Base-by-base conservation (phyloP, 2,113 vertebrate species). In the human region DNA sequence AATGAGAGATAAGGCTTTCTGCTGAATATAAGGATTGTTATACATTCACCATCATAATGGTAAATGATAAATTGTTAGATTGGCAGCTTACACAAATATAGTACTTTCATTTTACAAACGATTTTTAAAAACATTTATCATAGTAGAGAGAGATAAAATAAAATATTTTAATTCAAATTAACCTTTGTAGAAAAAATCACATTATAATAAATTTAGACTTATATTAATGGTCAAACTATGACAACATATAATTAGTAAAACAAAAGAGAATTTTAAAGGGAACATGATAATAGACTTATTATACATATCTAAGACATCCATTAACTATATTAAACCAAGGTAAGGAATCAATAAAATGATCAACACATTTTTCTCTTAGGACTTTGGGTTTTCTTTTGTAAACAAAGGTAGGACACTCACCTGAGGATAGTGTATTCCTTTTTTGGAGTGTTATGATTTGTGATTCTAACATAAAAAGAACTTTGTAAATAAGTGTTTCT, bases 151-250 rank as follows among this genome's bases (percentile, higher is more conserved):
- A 61, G 43, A 50, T 38, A 66, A 32, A 12, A 84, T 92, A 50
- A 93, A 64, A 73, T n/a, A 85, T 43, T 89, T 93, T 85, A 50
- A 92, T 92, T 79, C 23, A 64, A 66, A 89, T 79, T 80, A 94
- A 79, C 27, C 32, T 89, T 66, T 61, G 9, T 27, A 22, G 23
- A 22, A 57, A 61, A 81, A 57, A 88, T 38, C 11, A 43, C 55
- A 68, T 55, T 50, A 73, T 75, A 35, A 48, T 57, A 80, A 75
- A 11, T 86, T 93, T 40, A 35, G 52, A 32, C 66, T 64, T 84
- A 6, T 79, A 40, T 66, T 73, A 91, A 89, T 57, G 32, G 18
- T 8, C 25, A 79, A 84, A 79, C 35, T 79, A 23, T 40, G 1
- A 78, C 40, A 80, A 78, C 83, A 73, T 6, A 73, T 50, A 92